These are phyloP conservation scores for Mionectes macconnelli DNA, from an alignment of 2,113 vertebrate genomes.

Conservation along the genomic window DNA sequence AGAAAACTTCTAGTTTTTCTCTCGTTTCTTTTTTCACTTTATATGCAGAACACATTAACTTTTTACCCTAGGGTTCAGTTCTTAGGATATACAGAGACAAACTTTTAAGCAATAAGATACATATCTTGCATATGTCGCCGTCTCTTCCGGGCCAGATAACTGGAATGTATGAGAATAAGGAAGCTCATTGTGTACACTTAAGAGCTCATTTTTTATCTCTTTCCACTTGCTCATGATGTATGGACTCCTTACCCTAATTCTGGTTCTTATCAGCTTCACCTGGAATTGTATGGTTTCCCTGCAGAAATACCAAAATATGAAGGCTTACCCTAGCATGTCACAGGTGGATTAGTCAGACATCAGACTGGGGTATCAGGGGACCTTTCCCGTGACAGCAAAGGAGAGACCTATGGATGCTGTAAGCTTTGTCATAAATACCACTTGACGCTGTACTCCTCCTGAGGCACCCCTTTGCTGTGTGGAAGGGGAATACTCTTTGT, in stretches of 20 bases:
- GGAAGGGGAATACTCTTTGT: neutral
- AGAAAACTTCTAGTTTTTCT: neutral
- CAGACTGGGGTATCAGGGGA: too few relatives aligned
- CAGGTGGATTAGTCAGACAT: neutral
- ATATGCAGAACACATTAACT: neutral
- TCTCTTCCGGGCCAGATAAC: neutral
- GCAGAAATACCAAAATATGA: neutral
- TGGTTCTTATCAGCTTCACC: neutral
- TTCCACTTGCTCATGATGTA: neutral
- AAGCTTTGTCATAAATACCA: neutral
- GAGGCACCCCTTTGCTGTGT: neutral
- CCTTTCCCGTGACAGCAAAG: neutral
- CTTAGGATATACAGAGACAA: neutral
- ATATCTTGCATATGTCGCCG: neutral
- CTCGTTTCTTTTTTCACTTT: neutral
- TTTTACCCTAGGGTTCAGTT: slow-evolving; percentile 1
- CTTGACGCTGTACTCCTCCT: neutral
- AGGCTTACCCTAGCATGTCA: neutral
- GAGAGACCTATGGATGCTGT: neutral
- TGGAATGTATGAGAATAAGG: neutral
- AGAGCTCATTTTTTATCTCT: neutral
- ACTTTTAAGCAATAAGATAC: neutral
- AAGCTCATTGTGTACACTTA: neutral
- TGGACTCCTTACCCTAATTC: neutral
- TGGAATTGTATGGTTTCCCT: neutral